Percentiles rank a stretch among this genome's conserved stretches.
Evolutionary conservation across 2,797 vertebrate species (phyloP).

Genomic region (Pristis pectinata): DNA sequence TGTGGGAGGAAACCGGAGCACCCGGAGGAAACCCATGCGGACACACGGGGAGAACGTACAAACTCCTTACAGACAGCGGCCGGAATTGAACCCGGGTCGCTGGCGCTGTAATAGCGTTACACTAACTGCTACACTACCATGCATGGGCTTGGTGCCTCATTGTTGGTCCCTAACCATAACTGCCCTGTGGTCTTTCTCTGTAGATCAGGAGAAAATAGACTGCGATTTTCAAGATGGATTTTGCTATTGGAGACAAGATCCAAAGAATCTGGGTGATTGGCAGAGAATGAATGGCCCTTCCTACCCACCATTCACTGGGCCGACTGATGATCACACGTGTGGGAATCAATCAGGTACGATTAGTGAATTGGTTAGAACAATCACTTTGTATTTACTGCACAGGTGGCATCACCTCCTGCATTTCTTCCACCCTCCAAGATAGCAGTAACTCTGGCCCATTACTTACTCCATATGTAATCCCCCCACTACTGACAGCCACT

Average conservation of each 20-base stretch:
- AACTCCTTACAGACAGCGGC: too few species aligned
- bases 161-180: too few species aligned
- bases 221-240: neutral
- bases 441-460: neutral
- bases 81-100: too few species aligned
- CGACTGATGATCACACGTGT: slow-evolving; percentile 4
- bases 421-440: too few species aligned
- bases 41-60: too few species aligned
- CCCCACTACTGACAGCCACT: neutral
- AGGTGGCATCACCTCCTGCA: neutral
- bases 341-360: slow-evolving; percentile 25
- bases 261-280: neutral
- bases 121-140: too few species aligned
- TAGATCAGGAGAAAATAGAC: slow-evolving; percentile 12
- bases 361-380: neutral
- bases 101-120: too few species aligned
- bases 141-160: too few species aligned
- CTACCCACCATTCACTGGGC: slow-evolving; percentile 4
- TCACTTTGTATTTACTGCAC: neutral
- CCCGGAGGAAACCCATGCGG: too few species aligned
- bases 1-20: too few species aligned
- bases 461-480: neutral
- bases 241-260: slow-evolving; percentile 26
- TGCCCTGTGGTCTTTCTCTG: neutral
- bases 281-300: neutral